Evolutionary conservation across 2,888 invertebrate genomes (phyloP).

Genomic region (Caenorhabditis afra): DNA sequence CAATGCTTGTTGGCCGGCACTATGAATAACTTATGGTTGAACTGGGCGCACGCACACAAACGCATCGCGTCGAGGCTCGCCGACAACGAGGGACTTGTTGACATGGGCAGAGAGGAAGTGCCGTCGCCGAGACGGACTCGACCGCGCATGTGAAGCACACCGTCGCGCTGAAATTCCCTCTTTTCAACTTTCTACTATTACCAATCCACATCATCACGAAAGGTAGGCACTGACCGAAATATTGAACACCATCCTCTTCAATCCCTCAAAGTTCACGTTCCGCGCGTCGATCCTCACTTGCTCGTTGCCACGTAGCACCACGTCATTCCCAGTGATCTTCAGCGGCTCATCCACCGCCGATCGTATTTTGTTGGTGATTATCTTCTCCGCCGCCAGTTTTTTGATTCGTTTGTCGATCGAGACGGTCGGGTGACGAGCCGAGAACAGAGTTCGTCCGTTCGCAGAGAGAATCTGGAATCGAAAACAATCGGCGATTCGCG

Average conservation of each 20-base stretch:
- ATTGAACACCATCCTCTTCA: conserved; percentile 73
- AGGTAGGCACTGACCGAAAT: no score
- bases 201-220: no score
- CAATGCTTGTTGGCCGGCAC: conserved; percentile 78
- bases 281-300: conserved; percentile 74
- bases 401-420: conserved; percentile 76
- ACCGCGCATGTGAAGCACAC: conserved; percentile 62
- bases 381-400: conserved; percentile 59
- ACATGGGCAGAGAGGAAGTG: conserved; percentile 67
- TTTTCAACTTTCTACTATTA: no score
- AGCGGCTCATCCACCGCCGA: conserved; percentile 77
- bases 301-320: conserved; percentile 77
- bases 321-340: conserved; percentile 71
- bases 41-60: conserved; percentile 74
- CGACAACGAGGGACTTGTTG: conserved; percentile 77
- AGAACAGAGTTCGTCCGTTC: conserved; percentile 75
- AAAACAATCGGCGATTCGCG: no score
- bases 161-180: conserved; percentile 64
- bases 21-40: conserved; percentile 70
- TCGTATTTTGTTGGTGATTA: conserved; percentile 70
- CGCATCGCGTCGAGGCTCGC: conserved; percentile 79
- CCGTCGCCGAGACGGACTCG: conserved; percentile 63
- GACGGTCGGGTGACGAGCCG: conserved; percentile 77
- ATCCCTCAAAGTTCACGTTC: conserved; percentile 66
- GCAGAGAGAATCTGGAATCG: conserved; percentile 65